Percentiles rank a stretch among this genome's conserved stretches.
phyloP scores from a whole-genome alignment of 2,797 vertebrate genomes.

The Zalophus californianus region DNA sequence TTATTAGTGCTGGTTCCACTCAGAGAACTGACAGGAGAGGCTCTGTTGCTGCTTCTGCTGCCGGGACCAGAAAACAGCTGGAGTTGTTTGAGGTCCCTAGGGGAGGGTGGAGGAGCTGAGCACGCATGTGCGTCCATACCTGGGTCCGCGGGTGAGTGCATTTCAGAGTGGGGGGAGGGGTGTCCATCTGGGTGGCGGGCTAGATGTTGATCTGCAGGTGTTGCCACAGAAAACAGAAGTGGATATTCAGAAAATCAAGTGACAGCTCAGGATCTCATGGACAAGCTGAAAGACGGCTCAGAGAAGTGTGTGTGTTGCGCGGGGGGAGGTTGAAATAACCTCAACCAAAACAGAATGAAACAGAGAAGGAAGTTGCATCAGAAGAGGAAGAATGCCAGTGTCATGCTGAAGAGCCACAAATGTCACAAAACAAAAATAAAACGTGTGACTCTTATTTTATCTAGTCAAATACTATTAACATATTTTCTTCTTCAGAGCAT shows the following conservation, averaged over 20 bases:
- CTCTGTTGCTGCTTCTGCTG: background rate
- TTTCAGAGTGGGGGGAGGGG: background rate
- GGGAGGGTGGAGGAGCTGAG: background rate
- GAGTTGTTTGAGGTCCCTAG: background rate
- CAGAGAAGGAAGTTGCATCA: conserved; percentile 76
- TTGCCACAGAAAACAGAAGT: conserved; percentile 55
- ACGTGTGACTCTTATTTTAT: conserved; percentile 45
- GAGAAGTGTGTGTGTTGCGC: background rate
- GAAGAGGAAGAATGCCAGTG: conserved; percentile 62
- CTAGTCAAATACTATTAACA: background rate
- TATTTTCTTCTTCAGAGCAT: conserved; percentile 38
- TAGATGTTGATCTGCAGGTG: conserved; percentile 29
- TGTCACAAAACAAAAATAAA: conserved; percentile 77
- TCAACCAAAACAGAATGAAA: conserved; percentile 65
- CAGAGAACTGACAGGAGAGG: background rate
- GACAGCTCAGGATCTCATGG: background rate
- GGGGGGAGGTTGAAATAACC: background rate
- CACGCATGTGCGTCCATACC: background rate
- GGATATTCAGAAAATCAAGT: conserved; percentile 52
- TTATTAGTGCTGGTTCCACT: background rate
- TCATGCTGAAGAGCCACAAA: conserved; percentile 68
- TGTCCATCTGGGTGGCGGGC: background rate
- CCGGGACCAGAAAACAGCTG: conserved; percentile 52
- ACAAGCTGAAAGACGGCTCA: background rate
- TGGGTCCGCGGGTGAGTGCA: background rate